Percentiles rank a stretch among this genome's conserved stretches.
These are phyloP conservation scores for Perizoma affinitatum DNA, from an alignment of 2,888 invertebrate species.

Conservation along the genomic window DNA sequence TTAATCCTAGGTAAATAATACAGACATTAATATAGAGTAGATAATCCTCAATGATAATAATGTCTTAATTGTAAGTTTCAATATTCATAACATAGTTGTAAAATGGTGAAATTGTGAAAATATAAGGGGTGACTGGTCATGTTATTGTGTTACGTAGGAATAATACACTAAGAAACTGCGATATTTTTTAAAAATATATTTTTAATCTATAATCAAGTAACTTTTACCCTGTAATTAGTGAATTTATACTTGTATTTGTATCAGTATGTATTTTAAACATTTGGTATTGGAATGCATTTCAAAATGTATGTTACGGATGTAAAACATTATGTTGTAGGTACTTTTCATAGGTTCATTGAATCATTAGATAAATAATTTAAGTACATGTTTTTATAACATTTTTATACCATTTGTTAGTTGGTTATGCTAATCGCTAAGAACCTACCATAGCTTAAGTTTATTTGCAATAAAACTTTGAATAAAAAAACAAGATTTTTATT, in stretches of 20 bases:
- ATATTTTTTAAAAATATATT: constrained; percentile 71
- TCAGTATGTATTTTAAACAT: constrained; percentile 22
- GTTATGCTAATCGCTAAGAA: constrained; percentile 53
- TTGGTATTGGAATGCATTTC: constrained; percentile 48
- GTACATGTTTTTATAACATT: constrained; percentile 47
- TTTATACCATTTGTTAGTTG: constrained; percentile 55
- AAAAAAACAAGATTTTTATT: constrained; percentile 35
- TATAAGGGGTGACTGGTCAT: constrained; percentile 49
- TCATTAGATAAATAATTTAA: constrained; percentile 35
- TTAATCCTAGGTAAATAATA: constrained; percentile 16
- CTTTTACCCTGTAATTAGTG: constrained; percentile 37
- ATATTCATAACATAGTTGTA: constrained; percentile 9
- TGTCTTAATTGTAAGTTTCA: constrained; percentile 18
- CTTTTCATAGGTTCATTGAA: constrained; percentile 27
- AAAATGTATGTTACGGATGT: constrained; percentile 65
- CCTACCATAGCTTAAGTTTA: constrained; percentile 59
- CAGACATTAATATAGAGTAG: constrained; percentile 17
- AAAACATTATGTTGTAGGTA: constrained; percentile 65
- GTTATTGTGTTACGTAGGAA: constrained; percentile 71
- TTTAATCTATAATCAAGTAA: constrained; percentile 39
- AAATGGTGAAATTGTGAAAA: constrained; percentile 16
- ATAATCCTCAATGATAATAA: constrained; percentile 16
- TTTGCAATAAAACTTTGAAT: constrained; percentile 68
- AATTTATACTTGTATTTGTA: constrained; percentile 29
- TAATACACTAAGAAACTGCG: constrained; percentile 57